Evolutionary conservation across 2,888 invertebrate genomes (phyloP).

Genomic region (Noctua comes): DNA sequence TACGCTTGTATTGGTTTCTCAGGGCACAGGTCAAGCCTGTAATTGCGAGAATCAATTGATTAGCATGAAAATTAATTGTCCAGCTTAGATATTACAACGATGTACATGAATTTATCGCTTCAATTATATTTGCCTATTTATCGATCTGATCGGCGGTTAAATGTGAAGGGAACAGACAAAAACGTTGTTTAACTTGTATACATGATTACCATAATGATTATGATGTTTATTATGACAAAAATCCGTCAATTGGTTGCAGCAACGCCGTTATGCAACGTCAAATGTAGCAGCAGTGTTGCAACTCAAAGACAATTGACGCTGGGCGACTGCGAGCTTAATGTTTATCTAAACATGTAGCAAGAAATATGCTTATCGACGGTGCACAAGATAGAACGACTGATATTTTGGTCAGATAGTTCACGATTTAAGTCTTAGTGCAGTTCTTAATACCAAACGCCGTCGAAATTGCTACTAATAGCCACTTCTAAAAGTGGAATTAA

Average conservation of each 20-base stretch:
- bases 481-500: constrained; percentile 57
- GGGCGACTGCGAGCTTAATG: constrained; percentile 37
- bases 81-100: constrained; percentile 63
- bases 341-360: constrained; percentile 58
- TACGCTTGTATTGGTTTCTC: constrained; percentile 62
- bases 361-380: constrained; percentile 58
- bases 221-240: constrained; percentile 47
- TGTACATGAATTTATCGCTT: constrained; percentile 72
- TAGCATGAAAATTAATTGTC: constrained; percentile 81
- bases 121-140: constrained; percentile 68
- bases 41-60: constrained; percentile 82
- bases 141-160: constrained; percentile 63
- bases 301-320: constrained; percentile 58
- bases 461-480: constrained; percentile 54
- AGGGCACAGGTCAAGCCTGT: constrained; percentile 78
- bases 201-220: constrained; percentile 42
- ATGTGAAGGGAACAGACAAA: constrained; percentile 69
- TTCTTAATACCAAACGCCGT: constrained; percentile 53
- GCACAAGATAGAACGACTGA: constrained; percentile 49
- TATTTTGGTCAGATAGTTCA: constrained; percentile 53
- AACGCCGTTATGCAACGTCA: constrained; percentile 39
- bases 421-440: constrained; percentile 55
- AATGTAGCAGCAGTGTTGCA: constrained; percentile 51
- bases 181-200: constrained; percentile 50
- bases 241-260: constrained; percentile 51